phyloP scores from a whole-genome alignment of 2,113 vertebrate species.

The Sinocyclocheilus anophthalmus region DNA sequence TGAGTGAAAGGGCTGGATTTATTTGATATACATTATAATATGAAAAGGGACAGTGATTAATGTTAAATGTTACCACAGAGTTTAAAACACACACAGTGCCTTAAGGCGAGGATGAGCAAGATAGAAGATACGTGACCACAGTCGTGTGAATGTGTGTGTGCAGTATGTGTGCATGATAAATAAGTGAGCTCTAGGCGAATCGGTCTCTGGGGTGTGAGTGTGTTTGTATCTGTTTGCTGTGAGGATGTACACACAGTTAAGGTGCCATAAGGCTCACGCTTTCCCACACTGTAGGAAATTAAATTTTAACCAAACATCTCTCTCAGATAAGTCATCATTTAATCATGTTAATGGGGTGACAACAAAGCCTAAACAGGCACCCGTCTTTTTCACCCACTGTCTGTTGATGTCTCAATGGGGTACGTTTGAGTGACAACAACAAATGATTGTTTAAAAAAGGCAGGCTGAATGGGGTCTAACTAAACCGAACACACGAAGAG shows the following conservation, averaged over 20 bases:
- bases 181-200: constrained; percentile 14
- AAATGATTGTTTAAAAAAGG: too few species aligned
- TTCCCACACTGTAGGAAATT: constrained; percentile 30
- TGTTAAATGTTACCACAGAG: neutral
- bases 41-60: neutral
- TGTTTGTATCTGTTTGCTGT: neutral
- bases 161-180: neutral
- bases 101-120: constrained; percentile 4
- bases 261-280: neutral
- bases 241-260: neutral
- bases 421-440: too few species aligned
- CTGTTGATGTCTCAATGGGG: too few species aligned
- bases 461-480: too few species aligned
- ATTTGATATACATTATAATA: neutral
- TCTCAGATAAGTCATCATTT: too few species aligned
- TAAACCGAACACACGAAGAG: too few species aligned
- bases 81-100: neutral
- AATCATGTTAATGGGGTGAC: too few species aligned
- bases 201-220: neutral
- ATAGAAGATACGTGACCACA: constrained; percentile 7
- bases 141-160: neutral
- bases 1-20: neutral
- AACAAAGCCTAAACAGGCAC: too few species aligned
- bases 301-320: too few species aligned
- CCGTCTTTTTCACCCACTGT: too few species aligned